Evolutionary conservation across 1,140 invertebrate genomes (phyloP).

Genomic region (Mizuhopecten yessoensis): DNA sequence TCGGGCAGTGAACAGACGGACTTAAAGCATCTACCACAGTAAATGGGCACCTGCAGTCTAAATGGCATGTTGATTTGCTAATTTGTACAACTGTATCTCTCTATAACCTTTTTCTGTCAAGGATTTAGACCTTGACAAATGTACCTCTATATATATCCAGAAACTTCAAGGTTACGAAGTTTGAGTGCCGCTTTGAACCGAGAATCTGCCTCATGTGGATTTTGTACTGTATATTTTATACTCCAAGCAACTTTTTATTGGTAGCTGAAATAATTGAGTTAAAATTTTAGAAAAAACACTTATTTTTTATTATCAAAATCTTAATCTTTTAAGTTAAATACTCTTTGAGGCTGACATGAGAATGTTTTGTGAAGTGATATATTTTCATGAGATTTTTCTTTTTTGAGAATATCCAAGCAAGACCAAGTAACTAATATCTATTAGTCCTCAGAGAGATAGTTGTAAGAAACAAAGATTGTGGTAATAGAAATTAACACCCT

Average conservation of each 20-base stretch:
- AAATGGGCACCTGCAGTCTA: not conserved
- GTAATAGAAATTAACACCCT: slow-evolving; percentile 10
- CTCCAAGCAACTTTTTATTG: not conserved
- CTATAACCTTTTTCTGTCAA: slow-evolving; percentile 7
- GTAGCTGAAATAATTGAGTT: not conserved
- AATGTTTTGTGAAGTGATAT: no score
- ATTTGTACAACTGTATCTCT: slow-evolving; percentile 1
- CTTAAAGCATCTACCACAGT: not conserved
- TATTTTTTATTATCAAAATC: not conserved
- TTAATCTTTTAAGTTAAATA: not conserved
- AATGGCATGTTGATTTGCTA: slow-evolving; percentile 24
- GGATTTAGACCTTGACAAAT: slow-evolving; percentile 21
- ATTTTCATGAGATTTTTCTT: not conserved
- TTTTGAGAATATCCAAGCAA: not conserved
- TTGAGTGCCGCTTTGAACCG: not conserved
- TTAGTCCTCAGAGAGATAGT: not conserved
- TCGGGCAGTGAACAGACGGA: not conserved
- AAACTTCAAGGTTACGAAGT: not conserved
- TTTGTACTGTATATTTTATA: not conserved
- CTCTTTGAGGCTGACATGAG: not conserved
- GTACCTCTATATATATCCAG: not conserved
- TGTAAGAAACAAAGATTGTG: not conserved
- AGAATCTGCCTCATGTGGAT: no score
- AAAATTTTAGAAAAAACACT: not conserved
- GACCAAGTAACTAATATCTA: not conserved